Conservation (phyloP, 2,888 invertebrate species). For the Drosophila paramelanica region DNA sequence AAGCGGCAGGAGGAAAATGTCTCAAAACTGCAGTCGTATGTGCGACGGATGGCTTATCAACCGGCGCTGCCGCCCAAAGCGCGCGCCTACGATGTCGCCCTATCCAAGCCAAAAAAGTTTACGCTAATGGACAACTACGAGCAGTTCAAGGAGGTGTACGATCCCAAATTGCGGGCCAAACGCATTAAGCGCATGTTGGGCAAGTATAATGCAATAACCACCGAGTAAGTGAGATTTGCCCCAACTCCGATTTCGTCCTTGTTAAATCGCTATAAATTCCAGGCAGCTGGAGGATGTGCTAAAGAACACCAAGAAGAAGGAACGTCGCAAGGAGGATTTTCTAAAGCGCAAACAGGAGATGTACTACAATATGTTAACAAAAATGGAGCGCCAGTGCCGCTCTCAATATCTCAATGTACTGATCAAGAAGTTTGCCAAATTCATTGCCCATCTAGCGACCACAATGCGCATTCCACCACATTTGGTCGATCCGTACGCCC, state of each 20-base stretch:
- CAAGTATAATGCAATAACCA: slow-evolving; percentile 66
- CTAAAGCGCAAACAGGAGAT: slow-evolving; percentile 78
- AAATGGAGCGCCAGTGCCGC: slow-evolving; percentile 79
- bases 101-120: slow-evolving; percentile 63
- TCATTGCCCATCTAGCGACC: slow-evolving; percentile 80
- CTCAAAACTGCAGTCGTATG: slow-evolving; percentile 70
- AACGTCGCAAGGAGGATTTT: slow-evolving; percentile 71
- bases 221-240: slow-evolving; percentile 54
- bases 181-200: slow-evolving; percentile 72
- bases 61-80: slow-evolving; percentile 68
- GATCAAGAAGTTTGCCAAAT: slow-evolving; percentile 79
- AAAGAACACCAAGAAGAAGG: slow-evolving; percentile 69
- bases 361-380: slow-evolving; percentile 79
- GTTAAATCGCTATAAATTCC: not conserved
- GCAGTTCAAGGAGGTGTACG: slow-evolving; percentile 65
- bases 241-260: not conserved
- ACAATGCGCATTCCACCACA: slow-evolving; percentile 79
- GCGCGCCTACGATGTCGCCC: slow-evolving; percentile 60
- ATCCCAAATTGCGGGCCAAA: slow-evolving; percentile 69
- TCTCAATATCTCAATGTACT: slow-evolving; percentile 78
- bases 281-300: slow-evolving; percentile 77
- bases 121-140: slow-evolving; percentile 59
- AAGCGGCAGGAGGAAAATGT: slow-evolving; percentile 63
- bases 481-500: slow-evolving; percentile 78
- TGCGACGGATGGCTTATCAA: slow-evolving; percentile 77